A percentile compares a stretch with the other conserved stretches of the same genome.
Evolutionary conservation across 2,888 invertebrate genomes (phyloP).

Genomic region (Hipparchia semele): DNA sequence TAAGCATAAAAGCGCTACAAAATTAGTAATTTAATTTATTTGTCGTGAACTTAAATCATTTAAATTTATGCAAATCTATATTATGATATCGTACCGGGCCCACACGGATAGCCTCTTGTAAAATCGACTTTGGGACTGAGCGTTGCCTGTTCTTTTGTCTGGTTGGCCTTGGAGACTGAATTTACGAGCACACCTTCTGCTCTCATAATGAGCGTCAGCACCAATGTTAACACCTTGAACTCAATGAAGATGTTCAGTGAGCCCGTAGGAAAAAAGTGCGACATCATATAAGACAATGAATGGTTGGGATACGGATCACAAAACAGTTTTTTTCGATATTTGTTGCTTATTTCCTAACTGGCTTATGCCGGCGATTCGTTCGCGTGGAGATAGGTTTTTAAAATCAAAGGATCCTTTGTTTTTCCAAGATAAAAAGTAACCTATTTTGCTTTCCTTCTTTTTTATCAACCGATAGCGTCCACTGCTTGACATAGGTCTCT

Average conservation of each 20-base stretch:
- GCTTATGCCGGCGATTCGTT: no score
- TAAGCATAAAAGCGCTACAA: slow-evolving; percentile 36
- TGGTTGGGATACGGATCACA: not conserved
- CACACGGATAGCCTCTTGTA: slow-evolving; percentile 80
- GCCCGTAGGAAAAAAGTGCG: slow-evolving; percentile 31
- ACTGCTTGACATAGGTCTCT: no score
- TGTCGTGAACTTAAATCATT: slow-evolving; percentile 38
- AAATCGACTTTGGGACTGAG: slow-evolving; percentile 76
- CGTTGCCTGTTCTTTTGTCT: slow-evolving; percentile 76
- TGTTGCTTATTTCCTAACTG: not conserved
- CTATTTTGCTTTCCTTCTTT: no score
- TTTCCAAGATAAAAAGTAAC: no score
- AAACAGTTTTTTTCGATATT: not conserved
- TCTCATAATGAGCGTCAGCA: slow-evolving; percentile 71
- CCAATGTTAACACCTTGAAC: slow-evolving; percentile 75
- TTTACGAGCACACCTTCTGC: slow-evolving; percentile 73
- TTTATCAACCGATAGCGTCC: no score
- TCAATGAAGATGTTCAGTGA: slow-evolving; percentile 68
- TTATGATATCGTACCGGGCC: slow-evolving; percentile 51
- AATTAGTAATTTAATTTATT: slow-evolving; percentile 40
- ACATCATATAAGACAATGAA: slow-evolving; percentile 30
- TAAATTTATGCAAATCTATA: slow-evolving; percentile 52
- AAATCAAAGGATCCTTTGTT: no score
- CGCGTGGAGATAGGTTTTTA: no score
- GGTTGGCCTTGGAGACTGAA: slow-evolving; percentile 72